Conservation (phyloP, 1,140 invertebrate genomes). For the Drosophila pandora region DNA sequence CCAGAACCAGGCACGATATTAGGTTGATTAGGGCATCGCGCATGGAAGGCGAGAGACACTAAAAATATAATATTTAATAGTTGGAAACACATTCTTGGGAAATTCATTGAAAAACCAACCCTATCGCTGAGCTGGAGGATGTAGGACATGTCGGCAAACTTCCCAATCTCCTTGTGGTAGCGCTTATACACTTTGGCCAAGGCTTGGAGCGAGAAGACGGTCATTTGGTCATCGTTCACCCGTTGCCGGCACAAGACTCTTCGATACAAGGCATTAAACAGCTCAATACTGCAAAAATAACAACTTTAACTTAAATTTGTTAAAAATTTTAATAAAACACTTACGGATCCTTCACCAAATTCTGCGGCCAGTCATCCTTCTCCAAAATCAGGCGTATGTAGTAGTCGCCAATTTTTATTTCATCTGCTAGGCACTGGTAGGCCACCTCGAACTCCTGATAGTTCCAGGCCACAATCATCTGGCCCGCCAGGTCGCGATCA, state of each 20-base stretch:
- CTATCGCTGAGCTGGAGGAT: slow-evolving; percentile 97
- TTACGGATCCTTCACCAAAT: slow-evolving; percentile 83
- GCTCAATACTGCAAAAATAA: slow-evolving; percentile 90
- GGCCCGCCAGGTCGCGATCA: slow-evolving; percentile 94
- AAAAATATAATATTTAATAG: background rate
- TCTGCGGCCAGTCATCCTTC: slow-evolving; percentile 91
- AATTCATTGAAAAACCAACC: slow-evolving; percentile 83
- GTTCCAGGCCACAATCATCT: slow-evolving; percentile 97
- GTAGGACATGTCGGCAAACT: slow-evolving; percentile 98
- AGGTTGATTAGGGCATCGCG: slow-evolving; percentile 82
- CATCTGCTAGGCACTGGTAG: slow-evolving; percentile 96
- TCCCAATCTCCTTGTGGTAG: slow-evolving; percentile 98
- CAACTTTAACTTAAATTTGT: background rate
- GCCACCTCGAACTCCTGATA: slow-evolving; percentile 98
- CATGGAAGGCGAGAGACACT: slow-evolving; percentile 82
- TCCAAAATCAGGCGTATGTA: slow-evolving; percentile 97
- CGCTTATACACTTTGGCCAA: slow-evolving; percentile 98
- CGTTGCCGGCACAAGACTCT: slow-evolving; percentile 90
- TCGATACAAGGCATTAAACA: slow-evolving; percentile 99
- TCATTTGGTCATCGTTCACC: slow-evolving; percentile 94
- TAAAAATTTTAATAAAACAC: slow-evolving; percentile 6
- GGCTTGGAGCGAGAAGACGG: slow-evolving; percentile 97
- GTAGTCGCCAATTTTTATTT: slow-evolving; percentile 99
- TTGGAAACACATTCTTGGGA: background rate
- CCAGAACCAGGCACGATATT: slow-evolving; percentile 85